Evolutionary conservation across 2,113 vertebrate species (phyloP), one percentile per base, ranked within the genome.

Genomic region (Podarcis raffonei): DNA sequence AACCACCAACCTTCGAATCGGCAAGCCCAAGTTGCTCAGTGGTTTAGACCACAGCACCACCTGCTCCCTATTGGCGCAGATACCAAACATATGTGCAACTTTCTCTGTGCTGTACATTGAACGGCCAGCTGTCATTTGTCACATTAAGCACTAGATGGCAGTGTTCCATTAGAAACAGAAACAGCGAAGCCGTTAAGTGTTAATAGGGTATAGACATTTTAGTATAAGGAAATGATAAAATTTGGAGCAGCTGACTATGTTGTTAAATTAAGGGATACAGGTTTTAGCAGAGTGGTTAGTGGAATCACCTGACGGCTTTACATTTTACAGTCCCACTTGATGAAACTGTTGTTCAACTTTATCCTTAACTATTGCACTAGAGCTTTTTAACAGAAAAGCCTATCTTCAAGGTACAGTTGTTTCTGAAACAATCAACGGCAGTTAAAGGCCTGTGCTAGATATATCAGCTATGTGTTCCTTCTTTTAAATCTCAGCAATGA

Each of bases 141-240:
- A 59, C 72, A 6, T 1, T 57, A 71, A 81, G 93, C 97, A 96
- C 96, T 94, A 87, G 96, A 95, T 96, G 96, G 95, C 95, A 96
- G 89, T 94, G 92, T 94, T 94, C 84, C 87, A 92, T 94, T 95
- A 94, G 92, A 88, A 90, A 83, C 71, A 66, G 68, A 4, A 27
- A 12, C 15, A 30, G 53, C 20, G 18, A 37, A 15, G 5, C 7
- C 20, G 30, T 39, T 59, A 35, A 65, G 78, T 5, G 23, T 87
- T 65, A 81, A 81, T n/a, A 59, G 68, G 12, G 9, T 62, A 87
- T 59, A 81, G 42, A 37, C 15, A 39, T 87, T 81, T 87, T 39
- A 42, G 68, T 81, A 22, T 59, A 57, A 35, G 79, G 13, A 30
- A 81, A 81, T 37, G 42, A 39, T 37, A 71, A 66, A 71, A 71